phyloP scores from a whole-genome alignment of 2,113 vertebrate genomes.

The Alectura lathami region DNA sequence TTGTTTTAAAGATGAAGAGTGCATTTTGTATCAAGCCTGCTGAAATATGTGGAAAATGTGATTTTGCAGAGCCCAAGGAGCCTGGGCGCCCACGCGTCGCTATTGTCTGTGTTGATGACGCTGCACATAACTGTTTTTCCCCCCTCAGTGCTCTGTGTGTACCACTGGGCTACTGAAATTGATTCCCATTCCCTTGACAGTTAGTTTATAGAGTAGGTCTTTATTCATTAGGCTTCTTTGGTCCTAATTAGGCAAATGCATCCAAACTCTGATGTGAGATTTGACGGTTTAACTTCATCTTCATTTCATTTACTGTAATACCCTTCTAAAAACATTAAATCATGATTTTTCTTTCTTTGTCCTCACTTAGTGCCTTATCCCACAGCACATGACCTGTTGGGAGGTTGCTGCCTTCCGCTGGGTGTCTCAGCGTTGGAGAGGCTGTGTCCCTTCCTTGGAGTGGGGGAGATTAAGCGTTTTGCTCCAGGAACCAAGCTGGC shows the following conservation, averaged over 20 bases:
- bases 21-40: background rate
- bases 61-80: constrained; percentile 10
- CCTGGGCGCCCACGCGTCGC: background rate
- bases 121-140: constrained; percentile 16
- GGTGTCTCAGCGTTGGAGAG: background rate
- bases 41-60: constrained; percentile 44
- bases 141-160: background rate
- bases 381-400: background rate
- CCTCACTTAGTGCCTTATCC: background rate
- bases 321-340: background rate
- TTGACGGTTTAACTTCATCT: background rate
- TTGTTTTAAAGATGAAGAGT: constrained; percentile 28
- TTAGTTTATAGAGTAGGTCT: background rate
- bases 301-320: background rate
- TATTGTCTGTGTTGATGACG: constrained; percentile 16
- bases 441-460: background rate
- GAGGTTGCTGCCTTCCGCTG: background rate
- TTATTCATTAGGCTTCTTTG: background rate
- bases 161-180: background rate
- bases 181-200: background rate
- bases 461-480: background rate
- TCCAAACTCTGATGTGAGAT: background rate
- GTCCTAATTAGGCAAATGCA: background rate
- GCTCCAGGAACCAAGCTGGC: background rate
- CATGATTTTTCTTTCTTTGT: background rate